Conservation (phyloP, 2,797 vertebrate species). For the Semotilus atromaculatus region DNA sequence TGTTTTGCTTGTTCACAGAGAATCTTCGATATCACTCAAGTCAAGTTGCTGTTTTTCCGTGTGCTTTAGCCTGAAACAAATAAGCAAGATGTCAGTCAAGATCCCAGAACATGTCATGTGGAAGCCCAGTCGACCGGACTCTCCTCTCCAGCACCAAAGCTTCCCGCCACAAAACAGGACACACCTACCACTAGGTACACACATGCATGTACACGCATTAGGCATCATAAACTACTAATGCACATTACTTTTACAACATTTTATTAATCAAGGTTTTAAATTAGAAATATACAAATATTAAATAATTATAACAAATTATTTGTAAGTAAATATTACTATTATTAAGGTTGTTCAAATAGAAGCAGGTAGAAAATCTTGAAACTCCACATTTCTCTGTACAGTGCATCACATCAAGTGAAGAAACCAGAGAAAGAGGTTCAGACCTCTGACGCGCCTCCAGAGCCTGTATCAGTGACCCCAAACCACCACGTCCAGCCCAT, state of each 20-base stretch:
- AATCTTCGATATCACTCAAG: conserved; percentile 19
- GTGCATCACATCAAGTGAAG: conserved; percentile 55
- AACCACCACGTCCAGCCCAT: conserved; percentile 63
- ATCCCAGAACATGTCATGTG: conserved; percentile 34
- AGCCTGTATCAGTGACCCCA: conserved; percentile 55
- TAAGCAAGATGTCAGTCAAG: conserved; percentile 61
- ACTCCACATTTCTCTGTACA: conserved; percentile 48
- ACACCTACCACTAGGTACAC: conserved; percentile 65
- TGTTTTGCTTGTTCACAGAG: neutral
- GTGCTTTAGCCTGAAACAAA: conserved; percentile 54
- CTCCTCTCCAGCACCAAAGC: conserved; percentile 47
- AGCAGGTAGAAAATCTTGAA: neutral
- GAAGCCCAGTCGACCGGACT: conserved; percentile 45
- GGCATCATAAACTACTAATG: neutral
- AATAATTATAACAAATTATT: neutral
- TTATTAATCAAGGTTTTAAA: neutral
- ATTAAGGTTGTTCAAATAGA: neutral
- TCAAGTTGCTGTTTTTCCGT: neutral
- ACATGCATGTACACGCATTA: neutral
- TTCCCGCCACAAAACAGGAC: conserved; percentile 13
- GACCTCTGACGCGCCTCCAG: conserved; percentile 38
- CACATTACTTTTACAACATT: neutral
- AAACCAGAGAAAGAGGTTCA: conserved; percentile 49
- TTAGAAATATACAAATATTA: no score
- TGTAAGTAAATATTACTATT: neutral